A percentile compares a stretch with the other conserved stretches of the same genome.
These are phyloP conservation scores for Dioctria rufipes DNA, from an alignment of 2,888 invertebrate species.

Conservation along the genomic window DNA sequence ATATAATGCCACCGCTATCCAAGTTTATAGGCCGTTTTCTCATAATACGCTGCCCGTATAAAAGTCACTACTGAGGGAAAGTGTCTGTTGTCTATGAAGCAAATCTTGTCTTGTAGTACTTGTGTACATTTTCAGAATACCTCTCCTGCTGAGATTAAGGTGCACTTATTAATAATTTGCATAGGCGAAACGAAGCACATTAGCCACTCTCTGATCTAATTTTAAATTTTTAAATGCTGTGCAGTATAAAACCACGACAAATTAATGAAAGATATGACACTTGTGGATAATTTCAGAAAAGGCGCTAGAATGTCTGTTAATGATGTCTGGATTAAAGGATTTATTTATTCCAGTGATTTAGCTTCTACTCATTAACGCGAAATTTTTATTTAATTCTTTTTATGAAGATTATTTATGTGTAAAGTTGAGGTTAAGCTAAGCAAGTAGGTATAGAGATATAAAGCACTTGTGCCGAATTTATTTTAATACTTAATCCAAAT, in stretches of 20 bases:
- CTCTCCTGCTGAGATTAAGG: slow-evolving; percentile 4
- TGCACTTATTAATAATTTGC: slow-evolving; percentile 27
- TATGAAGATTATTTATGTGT: no score
- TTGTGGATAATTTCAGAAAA: slow-evolving; percentile 51
- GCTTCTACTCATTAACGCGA: no score
- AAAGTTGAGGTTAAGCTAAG: no score
- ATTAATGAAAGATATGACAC: slow-evolving; percentile 56
- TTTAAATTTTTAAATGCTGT: slow-evolving; percentile 43
- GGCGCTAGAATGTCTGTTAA: slow-evolving; percentile 56
- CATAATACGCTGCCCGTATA: no score
- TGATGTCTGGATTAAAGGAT: not conserved
- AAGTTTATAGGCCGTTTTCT: no score
- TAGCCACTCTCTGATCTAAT: slow-evolving; percentile 29
- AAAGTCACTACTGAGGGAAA: not conserved
- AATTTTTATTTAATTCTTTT: no score
- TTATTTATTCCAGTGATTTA: no score
- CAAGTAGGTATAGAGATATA: no score
- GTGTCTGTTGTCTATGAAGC: not conserved
- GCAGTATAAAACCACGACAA: slow-evolving; percentile 48
- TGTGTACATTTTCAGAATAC: not conserved
- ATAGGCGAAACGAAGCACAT: not conserved
- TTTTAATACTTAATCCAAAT: no score
- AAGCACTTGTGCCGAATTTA: no score
- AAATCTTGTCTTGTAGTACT: slow-evolving; percentile 5
- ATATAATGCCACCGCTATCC: slow-evolving; percentile 2